These are phyloP conservation scores for Scylla paramamosain DNA, from an alignment of 1,140 invertebrate species.

Conservation along the genomic window DNA sequence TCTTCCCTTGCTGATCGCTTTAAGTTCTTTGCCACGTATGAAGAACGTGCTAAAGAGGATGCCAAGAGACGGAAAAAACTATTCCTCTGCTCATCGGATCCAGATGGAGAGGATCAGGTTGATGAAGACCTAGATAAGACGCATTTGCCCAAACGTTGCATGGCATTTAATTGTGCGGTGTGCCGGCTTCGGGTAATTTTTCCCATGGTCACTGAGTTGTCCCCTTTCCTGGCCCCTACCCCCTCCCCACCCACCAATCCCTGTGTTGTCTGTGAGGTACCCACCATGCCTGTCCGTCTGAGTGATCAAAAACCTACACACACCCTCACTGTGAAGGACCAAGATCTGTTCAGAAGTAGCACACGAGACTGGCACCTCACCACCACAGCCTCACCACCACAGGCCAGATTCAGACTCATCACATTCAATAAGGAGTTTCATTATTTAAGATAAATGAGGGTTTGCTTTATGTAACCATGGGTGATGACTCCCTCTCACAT, in stretches of 20 bases:
- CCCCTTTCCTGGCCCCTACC: neutral
- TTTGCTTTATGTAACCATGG: neutral
- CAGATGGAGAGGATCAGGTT: constrained; percentile 82
- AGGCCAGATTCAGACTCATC: neutral
- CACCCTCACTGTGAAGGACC: neutral
- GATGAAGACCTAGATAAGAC: constrained; percentile 72
- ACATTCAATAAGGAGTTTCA: neutral
- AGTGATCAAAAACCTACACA: neutral
- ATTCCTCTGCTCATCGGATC: constrained; percentile 92
- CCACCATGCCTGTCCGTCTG: neutral
- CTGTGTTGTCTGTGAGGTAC: constrained; percentile 14
- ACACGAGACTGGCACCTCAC: neutral
- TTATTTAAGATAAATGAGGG: neutral
- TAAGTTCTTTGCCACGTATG: constrained; percentile 95
- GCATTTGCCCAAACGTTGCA: constrained; percentile 71
- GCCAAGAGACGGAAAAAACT: constrained; percentile 84
- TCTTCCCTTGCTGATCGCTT: constrained; percentile 91
- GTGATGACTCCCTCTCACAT: too few relatives aligned
- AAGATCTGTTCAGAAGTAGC: neutral
- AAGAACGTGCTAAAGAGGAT: constrained; percentile 79
- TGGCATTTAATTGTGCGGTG: constrained; percentile 75
- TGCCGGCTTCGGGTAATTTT: constrained; percentile 75
- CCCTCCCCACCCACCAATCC: neutral
- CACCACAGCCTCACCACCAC: neutral
- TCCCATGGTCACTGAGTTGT: constrained; percentile 60